Evolutionary conservation across 2,888 invertebrate species (phyloP), one percentile per base, ranked within the genome.

Genomic region (Polydrusus tereticollis): DNA sequence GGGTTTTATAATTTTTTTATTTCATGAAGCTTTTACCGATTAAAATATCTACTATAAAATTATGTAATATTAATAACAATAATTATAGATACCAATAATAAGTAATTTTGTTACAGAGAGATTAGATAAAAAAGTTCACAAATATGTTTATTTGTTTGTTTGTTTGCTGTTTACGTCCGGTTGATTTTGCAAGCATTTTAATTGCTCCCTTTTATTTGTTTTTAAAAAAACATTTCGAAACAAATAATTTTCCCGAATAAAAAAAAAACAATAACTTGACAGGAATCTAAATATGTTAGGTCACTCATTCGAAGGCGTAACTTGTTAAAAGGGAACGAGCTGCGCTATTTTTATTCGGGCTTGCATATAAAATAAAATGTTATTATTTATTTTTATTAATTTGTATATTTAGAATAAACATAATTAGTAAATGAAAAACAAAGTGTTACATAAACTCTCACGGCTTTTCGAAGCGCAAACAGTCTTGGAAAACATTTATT

Each of bases 141-240:
- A 50, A 50, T 26, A 50, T 50, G 1, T 50, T 50, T 50, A 14
- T 50, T 50, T 50, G 50, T 50, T 50, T 50, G 50, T 50, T 50
- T 50, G 50, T 14, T 50, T 26, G 23, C 26, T 50, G 14, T 50
- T 50, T 26, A 26, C 10, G 14, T 50, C 50, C 26, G 23, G 7
- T n/a, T 14, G 50, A 23, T 26, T 50, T 50, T n/a, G 26, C 50
- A 50, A 50, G 18, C 26, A 26, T 50, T 14, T 50, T 50, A 50
- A 50, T 50, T 50, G 10, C 14, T 26, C 18, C 20, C 45, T 23
- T 26, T 6, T 20, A 12, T 47, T 47, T 50, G 50, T 50, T 50
- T 47, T 47, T n/a, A 26, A 23, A 14, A 50, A 50, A 50, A 50
- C 7, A 50, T 50, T 23, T 50, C 26, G 50, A 50, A 50, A 50